phyloP scores from a whole-genome alignment of 2,888 invertebrate genomes.

The Trachelus iudaicus region DNA sequence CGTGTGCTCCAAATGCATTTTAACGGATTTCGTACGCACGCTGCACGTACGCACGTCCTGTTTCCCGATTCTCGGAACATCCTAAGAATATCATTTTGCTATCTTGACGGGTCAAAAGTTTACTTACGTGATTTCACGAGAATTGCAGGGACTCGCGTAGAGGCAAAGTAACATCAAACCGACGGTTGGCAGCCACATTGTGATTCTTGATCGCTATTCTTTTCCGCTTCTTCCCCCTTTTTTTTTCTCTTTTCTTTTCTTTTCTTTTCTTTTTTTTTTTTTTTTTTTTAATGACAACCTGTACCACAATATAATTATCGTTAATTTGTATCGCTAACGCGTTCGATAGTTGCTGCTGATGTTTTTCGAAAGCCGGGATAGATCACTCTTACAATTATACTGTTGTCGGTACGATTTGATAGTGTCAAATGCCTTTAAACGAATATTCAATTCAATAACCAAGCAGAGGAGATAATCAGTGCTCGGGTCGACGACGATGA shows the following conservation, averaged over 20 bases:
- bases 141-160: constrained; percentile 21
- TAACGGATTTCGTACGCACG: neutral
- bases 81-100: too few species aligned
- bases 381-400: neutral
- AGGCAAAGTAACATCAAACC: constrained; percentile 32
- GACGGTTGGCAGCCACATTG: constrained; percentile 29
- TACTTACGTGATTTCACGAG: constrained; percentile 56
- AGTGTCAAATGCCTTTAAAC: constrained; percentile 20
- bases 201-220: constrained; percentile 13
- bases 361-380: neutral
- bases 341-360: neutral
- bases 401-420: neutral
- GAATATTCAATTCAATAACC: constrained; percentile 54
- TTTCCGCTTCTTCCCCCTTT: neutral
- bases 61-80: too few species aligned
- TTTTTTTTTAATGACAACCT: neutral
- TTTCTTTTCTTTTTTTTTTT: too few species aligned
- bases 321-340: neutral
- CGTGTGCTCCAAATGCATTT: neutral
- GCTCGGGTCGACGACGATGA: constrained; percentile 53
- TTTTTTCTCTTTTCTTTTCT: too few species aligned
- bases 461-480: constrained; percentile 49
- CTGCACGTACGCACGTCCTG: too few species aligned
- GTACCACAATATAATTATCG: neutral
- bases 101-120: neutral